Percentiles rank a stretch among this genome's conserved stretches.
Evolutionary conservation across 2,888 invertebrate genomes (phyloP).

Genomic region (Pardosa pseudoannulata): DNA sequence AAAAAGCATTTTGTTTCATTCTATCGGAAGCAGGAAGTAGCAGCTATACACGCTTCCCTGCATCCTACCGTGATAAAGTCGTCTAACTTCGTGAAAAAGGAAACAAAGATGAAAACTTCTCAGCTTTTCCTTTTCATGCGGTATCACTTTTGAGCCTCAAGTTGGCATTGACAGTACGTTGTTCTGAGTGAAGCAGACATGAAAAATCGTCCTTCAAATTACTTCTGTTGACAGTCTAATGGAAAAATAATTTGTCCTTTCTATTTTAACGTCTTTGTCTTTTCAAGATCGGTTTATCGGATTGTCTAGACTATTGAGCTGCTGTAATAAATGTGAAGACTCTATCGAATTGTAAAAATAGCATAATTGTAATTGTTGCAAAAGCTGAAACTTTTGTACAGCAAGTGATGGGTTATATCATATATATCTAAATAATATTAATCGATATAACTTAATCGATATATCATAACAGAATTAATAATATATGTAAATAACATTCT

Average conservation of each 20-base stretch:
- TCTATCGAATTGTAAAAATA: no score
- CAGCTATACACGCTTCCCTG: slow-evolving; percentile 28
- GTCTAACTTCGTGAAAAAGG: slow-evolving; percentile 6
- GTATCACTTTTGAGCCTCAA: background rate
- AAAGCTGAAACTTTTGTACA: no score
- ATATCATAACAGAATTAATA: no score
- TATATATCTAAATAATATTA: no score
- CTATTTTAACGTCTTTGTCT: no score
- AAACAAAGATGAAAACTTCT: slow-evolving; percentile 2
- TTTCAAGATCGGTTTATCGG: no score
- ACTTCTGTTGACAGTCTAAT: background rate
- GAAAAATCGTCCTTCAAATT: slow-evolving; percentile 30
- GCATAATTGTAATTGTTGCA: no score
- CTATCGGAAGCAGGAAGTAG: slow-evolving; percentile 40
- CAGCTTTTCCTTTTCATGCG: background rate
- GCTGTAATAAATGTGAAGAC: no score
- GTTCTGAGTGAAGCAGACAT: background rate
- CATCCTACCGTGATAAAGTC: slow-evolving; percentile 9
- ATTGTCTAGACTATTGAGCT: no score
- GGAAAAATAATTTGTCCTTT: background rate
- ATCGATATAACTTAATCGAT: no score
- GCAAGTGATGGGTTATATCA: no score
- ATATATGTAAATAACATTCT: no score
- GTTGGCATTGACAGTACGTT: slow-evolving; percentile 20
- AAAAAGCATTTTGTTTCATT: background rate